A percentile compares a stretch with the other conserved stretches of the same genome.
phyloP scores from a whole-genome alignment of 1,140 invertebrate species.

The Megathymus violae region DNA sequence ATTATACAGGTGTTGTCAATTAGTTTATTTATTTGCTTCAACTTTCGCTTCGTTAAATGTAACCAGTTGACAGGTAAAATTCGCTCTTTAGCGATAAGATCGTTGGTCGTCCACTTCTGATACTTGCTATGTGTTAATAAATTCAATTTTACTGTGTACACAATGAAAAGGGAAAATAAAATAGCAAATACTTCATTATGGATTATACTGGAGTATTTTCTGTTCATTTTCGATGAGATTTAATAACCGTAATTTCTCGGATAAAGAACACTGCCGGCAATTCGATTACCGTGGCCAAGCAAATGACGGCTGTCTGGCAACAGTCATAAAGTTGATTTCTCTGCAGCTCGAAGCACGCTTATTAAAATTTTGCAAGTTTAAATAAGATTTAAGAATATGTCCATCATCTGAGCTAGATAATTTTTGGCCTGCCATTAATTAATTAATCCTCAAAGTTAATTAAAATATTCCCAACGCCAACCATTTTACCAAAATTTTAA shows the following conservation, averaged over 20 bases:
- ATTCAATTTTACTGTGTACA: no score
- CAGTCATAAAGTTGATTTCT: not conserved
- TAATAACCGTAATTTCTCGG: not conserved
- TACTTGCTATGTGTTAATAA: no score
- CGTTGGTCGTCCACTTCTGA: no score
- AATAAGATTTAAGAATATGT: conserved; percentile 3
- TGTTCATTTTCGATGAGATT: not conserved
- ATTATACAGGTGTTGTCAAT: no score
- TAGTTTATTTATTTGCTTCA: no score
- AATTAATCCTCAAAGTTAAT: not conserved
- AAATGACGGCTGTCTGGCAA: not conserved
- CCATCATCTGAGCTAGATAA: conserved; percentile 5
- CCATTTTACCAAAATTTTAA: not conserved
- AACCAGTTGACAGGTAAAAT: no score
- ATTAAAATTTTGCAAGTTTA: conserved; percentile 1
- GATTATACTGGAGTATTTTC: no score
- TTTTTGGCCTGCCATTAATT: not conserved
- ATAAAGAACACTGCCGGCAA: not conserved
- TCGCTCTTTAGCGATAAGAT: no score
- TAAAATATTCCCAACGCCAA: not conserved
- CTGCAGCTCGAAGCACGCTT: not conserved
- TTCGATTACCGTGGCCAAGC: not conserved
- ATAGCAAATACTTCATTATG: no score
- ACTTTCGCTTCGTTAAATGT: no score
- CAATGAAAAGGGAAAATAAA: no score